Evolutionary conservation across 2,888 invertebrate genomes (phyloP).

Genomic region (Meteorus colon): DNA sequence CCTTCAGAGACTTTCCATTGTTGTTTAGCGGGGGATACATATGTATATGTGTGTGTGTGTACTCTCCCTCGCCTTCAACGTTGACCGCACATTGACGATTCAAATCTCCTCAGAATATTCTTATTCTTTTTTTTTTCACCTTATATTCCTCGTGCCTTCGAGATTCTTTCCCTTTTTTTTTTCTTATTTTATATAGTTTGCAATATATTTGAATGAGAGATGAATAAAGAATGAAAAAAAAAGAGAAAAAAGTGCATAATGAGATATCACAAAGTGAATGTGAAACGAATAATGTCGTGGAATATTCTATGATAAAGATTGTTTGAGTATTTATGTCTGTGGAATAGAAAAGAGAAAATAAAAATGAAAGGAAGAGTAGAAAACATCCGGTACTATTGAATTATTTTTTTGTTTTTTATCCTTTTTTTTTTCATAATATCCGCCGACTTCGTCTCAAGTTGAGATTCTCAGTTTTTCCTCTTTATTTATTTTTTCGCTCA

Average conservation of each 20-base stretch:
- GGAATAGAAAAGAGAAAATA: background rate
- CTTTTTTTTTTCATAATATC: background rate
- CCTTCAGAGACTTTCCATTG: constrained; percentile 36
- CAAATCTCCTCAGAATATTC: constrained; percentile 8
- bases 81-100: constrained; percentile 27
- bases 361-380: background rate
- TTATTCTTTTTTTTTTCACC: background rate
- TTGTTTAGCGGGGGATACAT: constrained; percentile 24
- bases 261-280: background rate
- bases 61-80: background rate
- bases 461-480: background rate
- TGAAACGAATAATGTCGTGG: too few species aligned
- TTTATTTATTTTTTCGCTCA: background rate
- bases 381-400: background rate
- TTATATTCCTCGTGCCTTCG: background rate
- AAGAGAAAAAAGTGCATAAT: background rate
- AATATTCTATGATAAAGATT: background rate
- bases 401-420: background rate
- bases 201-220: background rate
- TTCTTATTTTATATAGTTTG: background rate
- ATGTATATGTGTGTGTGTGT: background rate
- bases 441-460: background rate
- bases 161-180: background rate
- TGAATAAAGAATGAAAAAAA: background rate
- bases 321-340: background rate